These are phyloP conservation scores for Sthenelais limicola DNA, from an alignment of 2,888 invertebrate species.

Conservation along the genomic window DNA sequence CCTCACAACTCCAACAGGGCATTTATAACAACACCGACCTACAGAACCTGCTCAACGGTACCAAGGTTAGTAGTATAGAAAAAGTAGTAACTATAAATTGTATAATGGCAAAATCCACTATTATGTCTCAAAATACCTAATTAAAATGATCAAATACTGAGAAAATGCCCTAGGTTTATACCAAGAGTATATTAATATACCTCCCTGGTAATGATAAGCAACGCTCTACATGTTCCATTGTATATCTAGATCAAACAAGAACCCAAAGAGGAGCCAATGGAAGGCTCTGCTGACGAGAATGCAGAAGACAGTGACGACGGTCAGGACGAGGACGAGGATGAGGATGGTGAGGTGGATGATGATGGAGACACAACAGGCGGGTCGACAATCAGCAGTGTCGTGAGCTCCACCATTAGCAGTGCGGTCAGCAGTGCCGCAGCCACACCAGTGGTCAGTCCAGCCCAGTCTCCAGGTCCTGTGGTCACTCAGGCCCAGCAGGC, in stretches of 20 bases:
- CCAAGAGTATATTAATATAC: too few species aligned
- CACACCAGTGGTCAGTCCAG: slow-evolving; percentile 26
- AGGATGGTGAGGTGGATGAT: neutral
- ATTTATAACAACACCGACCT: slow-evolving; percentile 16
- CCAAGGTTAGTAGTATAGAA: too few species aligned
- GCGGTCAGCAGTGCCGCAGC: slow-evolving; percentile 19
- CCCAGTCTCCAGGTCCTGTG: slow-evolving; percentile 21
- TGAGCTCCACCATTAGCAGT: slow-evolving; percentile 14
- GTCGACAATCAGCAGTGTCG: slow-evolving; percentile 22
- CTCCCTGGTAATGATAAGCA: too few species aligned
- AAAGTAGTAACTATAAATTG: too few species aligned
- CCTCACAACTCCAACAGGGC: neutral
- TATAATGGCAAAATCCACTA: too few species aligned
- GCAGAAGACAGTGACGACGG: slow-evolving; percentile 15
- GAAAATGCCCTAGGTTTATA: too few species aligned
- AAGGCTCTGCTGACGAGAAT: neutral
- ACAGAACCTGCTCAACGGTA: slow-evolving; percentile 19
- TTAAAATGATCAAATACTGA: too few species aligned
- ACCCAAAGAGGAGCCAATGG: slow-evolving; percentile 20
- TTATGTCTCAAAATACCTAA: too few species aligned
- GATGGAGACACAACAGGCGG: slow-evolving; percentile 12
- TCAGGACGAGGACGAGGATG: neutral
- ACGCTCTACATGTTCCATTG: too few species aligned
- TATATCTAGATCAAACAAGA: too few species aligned
- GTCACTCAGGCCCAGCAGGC: neutral